A percentile compares a stretch with the other conserved stretches of the same genome.
Conservation (phyloP, 2,113 vertebrate species). For the Campylomormyrus numenius region DNA sequence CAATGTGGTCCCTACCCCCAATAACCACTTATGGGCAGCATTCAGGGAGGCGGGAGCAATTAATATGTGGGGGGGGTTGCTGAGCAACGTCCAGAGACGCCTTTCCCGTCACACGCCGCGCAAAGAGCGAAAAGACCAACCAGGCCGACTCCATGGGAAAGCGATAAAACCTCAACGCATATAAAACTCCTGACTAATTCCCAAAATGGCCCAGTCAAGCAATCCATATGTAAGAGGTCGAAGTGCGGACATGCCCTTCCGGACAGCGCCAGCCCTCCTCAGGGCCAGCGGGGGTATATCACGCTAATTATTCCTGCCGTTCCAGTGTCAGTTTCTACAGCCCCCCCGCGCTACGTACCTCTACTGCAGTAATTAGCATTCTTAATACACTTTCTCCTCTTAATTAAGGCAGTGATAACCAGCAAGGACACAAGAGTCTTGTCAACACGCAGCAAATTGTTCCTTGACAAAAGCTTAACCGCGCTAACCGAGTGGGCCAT, state of each 20-base stretch:
- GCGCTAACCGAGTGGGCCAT: not conserved
- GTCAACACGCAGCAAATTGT: not conserved
- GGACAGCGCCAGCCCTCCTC: not conserved
- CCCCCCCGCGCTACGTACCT: constrained; percentile 47
- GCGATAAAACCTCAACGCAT: not conserved
- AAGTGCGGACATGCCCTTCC: not conserved
- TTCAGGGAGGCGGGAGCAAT: not conserved
- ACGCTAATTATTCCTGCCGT: constrained; percentile 63
- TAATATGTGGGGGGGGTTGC: not conserved
- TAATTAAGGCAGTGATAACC: constrained; percentile 17
- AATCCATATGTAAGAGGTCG: not conserved
- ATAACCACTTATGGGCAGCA: not conserved
- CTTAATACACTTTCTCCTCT: constrained; percentile 31
- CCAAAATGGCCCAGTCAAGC: not conserved
- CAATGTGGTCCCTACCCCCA: not conserved
- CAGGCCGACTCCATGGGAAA: not conserved
- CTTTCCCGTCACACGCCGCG: not conserved
- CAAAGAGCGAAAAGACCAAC: constrained; percentile 3
- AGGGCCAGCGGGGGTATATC: not conserved
- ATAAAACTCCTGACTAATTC: constrained; percentile 11
- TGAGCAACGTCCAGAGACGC: not conserved
- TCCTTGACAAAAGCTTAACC: constrained; percentile 9
- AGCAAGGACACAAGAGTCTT: constrained; percentile 12
- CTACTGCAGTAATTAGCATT: constrained; percentile 59
- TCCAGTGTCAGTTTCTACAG: constrained; percentile 47